phyloP scores from a whole-genome alignment of 2,797 vertebrate species.

The Sebastes baramenuke region DNA sequence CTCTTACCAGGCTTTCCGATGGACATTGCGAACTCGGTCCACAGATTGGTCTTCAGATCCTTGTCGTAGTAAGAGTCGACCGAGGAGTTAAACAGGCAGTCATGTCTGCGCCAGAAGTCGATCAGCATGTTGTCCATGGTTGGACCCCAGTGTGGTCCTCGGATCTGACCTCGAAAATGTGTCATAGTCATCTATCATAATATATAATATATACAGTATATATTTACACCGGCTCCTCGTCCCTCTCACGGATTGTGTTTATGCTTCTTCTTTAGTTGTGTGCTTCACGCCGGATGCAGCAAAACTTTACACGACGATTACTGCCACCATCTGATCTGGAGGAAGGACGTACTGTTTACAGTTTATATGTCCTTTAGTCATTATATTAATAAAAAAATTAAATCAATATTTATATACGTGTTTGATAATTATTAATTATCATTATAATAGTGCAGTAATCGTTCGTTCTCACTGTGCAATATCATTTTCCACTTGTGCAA shows the following conservation, averaged over 20 bases:
- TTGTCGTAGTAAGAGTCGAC: conserved; percentile 40
- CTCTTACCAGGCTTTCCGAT: conserved; percentile 43
- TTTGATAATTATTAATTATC: neutral
- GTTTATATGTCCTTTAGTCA: neutral
- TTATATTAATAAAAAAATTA: too few relatives aligned
- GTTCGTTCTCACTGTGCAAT: too few relatives aligned
- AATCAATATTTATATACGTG: too few relatives aligned
- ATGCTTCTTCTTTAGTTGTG: neutral
- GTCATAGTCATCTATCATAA: conserved; percentile 15
- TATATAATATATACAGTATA: too few relatives aligned
- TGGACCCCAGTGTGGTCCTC: conserved; percentile 49
- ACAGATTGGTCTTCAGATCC: conserved; percentile 39
- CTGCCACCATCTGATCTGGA: conserved; percentile 21
- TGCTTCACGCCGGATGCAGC: neutral
- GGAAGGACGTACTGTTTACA: neutral
- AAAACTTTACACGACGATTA: neutral
- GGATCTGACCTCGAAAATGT: conserved; percentile 48
- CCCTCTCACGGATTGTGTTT: neutral
- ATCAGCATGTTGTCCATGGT: conserved; percentile 51
- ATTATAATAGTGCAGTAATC: neutral
- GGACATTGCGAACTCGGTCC: conserved; percentile 30
- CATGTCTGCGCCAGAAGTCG: conserved; percentile 54
- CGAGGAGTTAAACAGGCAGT: conserved; percentile 51
- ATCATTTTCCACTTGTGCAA: too few relatives aligned
- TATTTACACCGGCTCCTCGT: too few relatives aligned